Conservation (phyloP, 2,888 invertebrate species). For the Tineola bisselliella region DNA sequence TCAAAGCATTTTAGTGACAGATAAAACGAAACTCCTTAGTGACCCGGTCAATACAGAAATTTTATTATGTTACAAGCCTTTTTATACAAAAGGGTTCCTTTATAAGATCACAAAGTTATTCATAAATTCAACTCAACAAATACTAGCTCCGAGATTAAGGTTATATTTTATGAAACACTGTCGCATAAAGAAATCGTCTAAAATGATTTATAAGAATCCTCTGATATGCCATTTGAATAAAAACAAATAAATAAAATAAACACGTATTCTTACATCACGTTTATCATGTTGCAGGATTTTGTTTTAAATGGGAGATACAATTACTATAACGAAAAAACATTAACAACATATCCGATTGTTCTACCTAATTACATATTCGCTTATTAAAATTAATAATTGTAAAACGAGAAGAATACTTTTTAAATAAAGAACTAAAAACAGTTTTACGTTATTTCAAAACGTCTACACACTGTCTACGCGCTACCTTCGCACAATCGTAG, state of each 20-base stretch:
- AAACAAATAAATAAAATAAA: too few species aligned
- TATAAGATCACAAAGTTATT: background rate
- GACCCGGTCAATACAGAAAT: background rate
- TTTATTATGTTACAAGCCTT: background rate
- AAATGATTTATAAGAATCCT: background rate
- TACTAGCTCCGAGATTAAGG: background rate
- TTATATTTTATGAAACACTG: slow-evolving; percentile 2
- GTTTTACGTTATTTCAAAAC: too few species aligned
- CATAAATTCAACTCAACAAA: slow-evolving; percentile 4
- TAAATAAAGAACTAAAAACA: background rate
- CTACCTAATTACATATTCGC: too few species aligned
- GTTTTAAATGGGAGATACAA: too few species aligned
- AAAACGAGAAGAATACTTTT: too few species aligned
- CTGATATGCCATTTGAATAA: background rate
- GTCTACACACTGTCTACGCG: too few species aligned
- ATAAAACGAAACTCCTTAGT: background rate
- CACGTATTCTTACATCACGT: too few species aligned
- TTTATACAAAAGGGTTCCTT: background rate
- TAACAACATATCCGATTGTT: too few species aligned
- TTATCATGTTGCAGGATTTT: too few species aligned
- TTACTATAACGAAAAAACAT: too few species aligned
- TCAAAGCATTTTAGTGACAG: background rate
- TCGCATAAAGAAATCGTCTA: background rate
- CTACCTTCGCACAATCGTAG: too few species aligned
- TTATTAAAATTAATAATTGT: too few species aligned